Percentiles rank a stretch among this genome's conserved stretches.
These are phyloP conservation scores for Mylabris sibirica DNA, from an alignment of 2,888 invertebrate species.

Conservation along the genomic window DNA sequence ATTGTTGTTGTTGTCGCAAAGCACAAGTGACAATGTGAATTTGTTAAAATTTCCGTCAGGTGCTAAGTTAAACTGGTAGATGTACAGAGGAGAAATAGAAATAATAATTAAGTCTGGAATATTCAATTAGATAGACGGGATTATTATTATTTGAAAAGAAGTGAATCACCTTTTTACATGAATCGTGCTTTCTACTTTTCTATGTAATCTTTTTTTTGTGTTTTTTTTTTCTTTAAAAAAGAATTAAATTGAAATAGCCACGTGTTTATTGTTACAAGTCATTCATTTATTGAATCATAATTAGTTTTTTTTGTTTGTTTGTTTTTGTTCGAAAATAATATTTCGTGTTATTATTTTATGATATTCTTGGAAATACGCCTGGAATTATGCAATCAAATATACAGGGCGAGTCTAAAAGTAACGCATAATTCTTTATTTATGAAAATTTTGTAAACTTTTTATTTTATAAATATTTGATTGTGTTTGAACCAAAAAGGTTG, in stretches of 20 bases:
- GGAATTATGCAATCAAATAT: background rate
- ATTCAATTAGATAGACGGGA: slow-evolving; percentile 32
- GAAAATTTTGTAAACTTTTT: too few species aligned
- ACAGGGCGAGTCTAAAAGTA: too few species aligned
- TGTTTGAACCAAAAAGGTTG: too few species aligned
- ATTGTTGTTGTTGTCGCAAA: slow-evolving; percentile 9
- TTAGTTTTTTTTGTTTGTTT: background rate
- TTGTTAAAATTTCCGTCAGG: slow-evolving; percentile 14
- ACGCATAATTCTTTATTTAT: too few species aligned
- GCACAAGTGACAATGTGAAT: slow-evolving; percentile 7
- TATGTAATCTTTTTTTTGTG: background rate
- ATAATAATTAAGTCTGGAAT: slow-evolving; percentile 28
- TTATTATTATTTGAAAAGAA: slow-evolving; percentile 37
- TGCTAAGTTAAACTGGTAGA: slow-evolving; percentile 6
- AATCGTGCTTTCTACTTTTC: slow-evolving; percentile 25
- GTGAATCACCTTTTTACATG: slow-evolving; percentile 52
- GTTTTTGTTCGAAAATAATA: background rate
- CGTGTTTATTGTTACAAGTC: slow-evolving; percentile 1
- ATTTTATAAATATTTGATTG: too few species aligned
- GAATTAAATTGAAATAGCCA: slow-evolving; percentile 2
- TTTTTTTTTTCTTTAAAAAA: background rate
- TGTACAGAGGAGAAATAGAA: slow-evolving; percentile 6
- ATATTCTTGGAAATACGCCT: background rate
- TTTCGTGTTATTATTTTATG: background rate
- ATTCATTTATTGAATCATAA: slow-evolving; percentile 3